Percentiles rank a stretch among this genome's conserved stretches.
These are phyloP conservation scores for Phymanthus crucifer DNA, from an alignment of 92 coral and sea anemone species.

Conservation along the genomic window DNA sequence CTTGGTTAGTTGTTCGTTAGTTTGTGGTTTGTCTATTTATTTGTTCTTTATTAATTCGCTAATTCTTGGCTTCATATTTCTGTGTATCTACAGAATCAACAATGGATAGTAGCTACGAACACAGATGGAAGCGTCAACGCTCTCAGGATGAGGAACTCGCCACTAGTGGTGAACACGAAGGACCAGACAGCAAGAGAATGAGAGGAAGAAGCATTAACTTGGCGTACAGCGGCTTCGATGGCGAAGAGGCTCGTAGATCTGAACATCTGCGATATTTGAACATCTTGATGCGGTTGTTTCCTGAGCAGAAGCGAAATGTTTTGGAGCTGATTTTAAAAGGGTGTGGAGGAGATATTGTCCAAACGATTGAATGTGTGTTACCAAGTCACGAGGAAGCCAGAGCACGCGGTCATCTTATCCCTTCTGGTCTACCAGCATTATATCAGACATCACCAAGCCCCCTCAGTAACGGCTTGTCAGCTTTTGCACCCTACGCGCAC, in stretches of 20 bases:
- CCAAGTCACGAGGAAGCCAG: slow-evolving; percentile 96
- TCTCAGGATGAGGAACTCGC: slow-evolving; percentile 59
- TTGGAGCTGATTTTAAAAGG: slow-evolving; percentile 88
- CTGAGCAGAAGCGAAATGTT: slow-evolving; percentile 90
- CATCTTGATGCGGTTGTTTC: slow-evolving; percentile 83
- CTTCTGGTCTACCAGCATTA: slow-evolving; percentile 55
- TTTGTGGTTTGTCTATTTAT: not conserved
- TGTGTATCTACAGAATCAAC: slow-evolving; percentile 46
- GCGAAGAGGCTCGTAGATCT: slow-evolving; percentile 40
- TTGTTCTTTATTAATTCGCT: not conserved
- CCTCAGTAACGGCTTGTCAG: slow-evolving; percentile 68
- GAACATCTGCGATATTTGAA: slow-evolving; percentile 82
- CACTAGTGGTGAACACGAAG: slow-evolving; percentile 36
- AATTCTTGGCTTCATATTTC: too few species aligned
- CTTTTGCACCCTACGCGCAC: slow-evolving; percentile 73
- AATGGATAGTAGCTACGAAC: slow-evolving; percentile 68
- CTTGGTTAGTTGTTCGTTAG: too few species aligned
- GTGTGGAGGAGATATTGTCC: slow-evolving; percentile 94
- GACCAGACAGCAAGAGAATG: slow-evolving; percentile 73
- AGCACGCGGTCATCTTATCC: slow-evolving; percentile 66
- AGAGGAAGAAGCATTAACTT: slow-evolving; percentile 57
- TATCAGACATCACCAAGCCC: slow-evolving; percentile 57
- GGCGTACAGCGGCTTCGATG: slow-evolving; percentile 40
- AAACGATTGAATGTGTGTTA: slow-evolving; percentile 90
- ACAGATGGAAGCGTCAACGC: slow-evolving; percentile 71